Evolutionary conservation across 2,797 vertebrate genomes (phyloP).

Genomic region (Rhinophrynus dorsalis): DNA sequence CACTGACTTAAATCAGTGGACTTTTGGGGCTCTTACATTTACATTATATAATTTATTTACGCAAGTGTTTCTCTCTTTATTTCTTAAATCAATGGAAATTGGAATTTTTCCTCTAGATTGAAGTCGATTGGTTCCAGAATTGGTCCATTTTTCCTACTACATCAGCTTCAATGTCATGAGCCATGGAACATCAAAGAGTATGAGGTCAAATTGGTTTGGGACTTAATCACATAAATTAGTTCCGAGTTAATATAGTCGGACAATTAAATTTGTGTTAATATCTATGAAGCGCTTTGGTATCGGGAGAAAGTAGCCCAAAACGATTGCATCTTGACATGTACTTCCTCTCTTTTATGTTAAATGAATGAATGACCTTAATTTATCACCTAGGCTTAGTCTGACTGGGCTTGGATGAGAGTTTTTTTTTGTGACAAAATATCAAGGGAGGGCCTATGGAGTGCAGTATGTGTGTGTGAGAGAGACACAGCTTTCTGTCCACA

Average conservation of each 20-base stretch:
- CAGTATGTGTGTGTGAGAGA: neutral
- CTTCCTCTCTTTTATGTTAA: conserved; percentile 4
- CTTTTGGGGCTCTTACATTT: too few relatives aligned
- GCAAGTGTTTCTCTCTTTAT: too few relatives aligned
- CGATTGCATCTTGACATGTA: conserved; percentile 16
- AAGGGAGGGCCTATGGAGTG: neutral
- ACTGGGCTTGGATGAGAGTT: conserved; percentile 5
- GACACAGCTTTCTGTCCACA: neutral
- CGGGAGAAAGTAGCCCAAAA: conserved; percentile 4
- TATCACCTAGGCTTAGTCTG: conserved; percentile 7
- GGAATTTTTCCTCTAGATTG: too few relatives aligned
- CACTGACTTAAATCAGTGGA: too few relatives aligned
- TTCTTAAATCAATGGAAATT: too few relatives aligned
- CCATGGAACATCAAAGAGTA: too few relatives aligned
- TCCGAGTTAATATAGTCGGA: neutral
- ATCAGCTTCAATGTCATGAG: too few relatives aligned
- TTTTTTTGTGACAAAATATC: neutral
- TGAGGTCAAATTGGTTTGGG: neutral
- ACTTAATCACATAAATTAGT: neutral
- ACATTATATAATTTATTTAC: too few relatives aligned
- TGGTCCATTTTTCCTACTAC: too few relatives aligned
- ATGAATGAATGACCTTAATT: conserved; percentile 31
- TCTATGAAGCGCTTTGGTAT: neutral
- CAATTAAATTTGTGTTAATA: neutral
- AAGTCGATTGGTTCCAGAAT: too few relatives aligned